Evolutionary conservation across 2,888 invertebrate genomes (phyloP).

Genomic region (Papilio demoleus): DNA sequence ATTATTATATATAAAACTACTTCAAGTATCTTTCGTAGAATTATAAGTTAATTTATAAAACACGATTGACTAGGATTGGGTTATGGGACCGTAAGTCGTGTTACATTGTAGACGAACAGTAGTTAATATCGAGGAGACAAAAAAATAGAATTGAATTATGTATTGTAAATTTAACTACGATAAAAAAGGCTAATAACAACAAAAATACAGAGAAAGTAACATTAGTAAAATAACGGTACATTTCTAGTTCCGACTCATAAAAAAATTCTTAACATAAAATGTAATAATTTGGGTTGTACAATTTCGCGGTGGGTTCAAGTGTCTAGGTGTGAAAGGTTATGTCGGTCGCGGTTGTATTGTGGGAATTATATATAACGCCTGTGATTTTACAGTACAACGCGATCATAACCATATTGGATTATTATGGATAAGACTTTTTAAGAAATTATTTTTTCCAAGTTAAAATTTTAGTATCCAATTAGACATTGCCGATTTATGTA

Average conservation of each 20-base stretch:
- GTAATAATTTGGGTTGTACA: conserved; percentile 47
- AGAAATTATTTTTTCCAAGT: background rate
- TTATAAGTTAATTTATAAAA: too few species aligned
- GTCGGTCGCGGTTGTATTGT: conserved; percentile 68
- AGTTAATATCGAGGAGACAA: too few species aligned
- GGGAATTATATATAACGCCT: conserved; percentile 72
- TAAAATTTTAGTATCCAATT: too few species aligned
- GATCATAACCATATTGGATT: conserved; percentile 48
- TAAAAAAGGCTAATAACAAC: background rate
- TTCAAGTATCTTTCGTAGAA: too few species aligned
- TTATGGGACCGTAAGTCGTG: too few species aligned
- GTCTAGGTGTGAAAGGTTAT: conserved; percentile 80
- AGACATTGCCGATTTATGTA: too few species aligned
- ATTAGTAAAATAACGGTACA: background rate
- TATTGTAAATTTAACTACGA: too few species aligned
- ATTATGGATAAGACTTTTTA: conserved; percentile 54
- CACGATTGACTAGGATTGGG: too few species aligned
- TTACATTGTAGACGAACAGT: too few species aligned
- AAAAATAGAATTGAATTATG: too few species aligned
- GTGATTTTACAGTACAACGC: conserved; percentile 69
- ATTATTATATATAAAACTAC: too few species aligned
- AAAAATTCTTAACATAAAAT: conserved; percentile 44
- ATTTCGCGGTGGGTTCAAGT: conserved; percentile 44
- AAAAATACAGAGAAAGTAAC: background rate
- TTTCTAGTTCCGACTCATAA: background rate